Evolutionary conservation across 2,888 invertebrate genomes (phyloP).

Genomic region (Saturnia pavonia): DNA sequence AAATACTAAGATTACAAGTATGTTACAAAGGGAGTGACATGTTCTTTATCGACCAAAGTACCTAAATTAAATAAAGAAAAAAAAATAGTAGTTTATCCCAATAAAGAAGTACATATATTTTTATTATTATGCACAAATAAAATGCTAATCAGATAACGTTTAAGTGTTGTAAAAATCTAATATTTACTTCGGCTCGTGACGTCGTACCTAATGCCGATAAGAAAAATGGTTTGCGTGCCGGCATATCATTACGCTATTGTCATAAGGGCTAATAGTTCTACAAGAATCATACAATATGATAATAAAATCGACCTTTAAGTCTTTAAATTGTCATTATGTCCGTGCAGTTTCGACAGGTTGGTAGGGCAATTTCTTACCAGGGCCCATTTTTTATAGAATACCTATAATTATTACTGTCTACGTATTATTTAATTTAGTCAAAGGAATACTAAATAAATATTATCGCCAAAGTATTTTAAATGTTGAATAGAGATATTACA

Average conservation of each 20-base stretch:
- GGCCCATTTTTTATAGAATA: constrained; percentile 3
- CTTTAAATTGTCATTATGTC: constrained; percentile 80
- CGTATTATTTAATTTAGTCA: too few relatives aligned
- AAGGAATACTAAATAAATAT: not conserved
- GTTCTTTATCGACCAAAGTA: too few relatives aligned
- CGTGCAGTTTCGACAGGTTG: constrained; percentile 42
- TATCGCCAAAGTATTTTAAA: too few relatives aligned
- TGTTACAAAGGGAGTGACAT: too few relatives aligned
- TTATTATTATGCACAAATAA: constrained; percentile 24
- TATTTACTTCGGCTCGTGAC: constrained; percentile 32
- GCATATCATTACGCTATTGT: constrained; percentile 73
- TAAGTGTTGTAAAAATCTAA: constrained; percentile 34
- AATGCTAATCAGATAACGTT: constrained; percentile 32
- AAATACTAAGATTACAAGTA: too few relatives aligned
- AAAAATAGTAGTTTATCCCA: not conserved
- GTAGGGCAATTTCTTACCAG: constrained; percentile 13
- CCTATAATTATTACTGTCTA: too few relatives aligned
- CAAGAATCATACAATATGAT: constrained; percentile 80
- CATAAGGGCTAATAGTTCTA: constrained; percentile 80
- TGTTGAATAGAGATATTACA: too few relatives aligned
- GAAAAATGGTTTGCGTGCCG: constrained; percentile 73
- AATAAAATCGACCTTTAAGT: constrained; percentile 80
- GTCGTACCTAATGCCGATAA: constrained; percentile 47
- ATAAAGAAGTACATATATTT: not conserved
- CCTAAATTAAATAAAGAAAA: not conserved